Conservation (phyloP, 2,888 invertebrate genomes). For the Morpho helenor region DNA sequence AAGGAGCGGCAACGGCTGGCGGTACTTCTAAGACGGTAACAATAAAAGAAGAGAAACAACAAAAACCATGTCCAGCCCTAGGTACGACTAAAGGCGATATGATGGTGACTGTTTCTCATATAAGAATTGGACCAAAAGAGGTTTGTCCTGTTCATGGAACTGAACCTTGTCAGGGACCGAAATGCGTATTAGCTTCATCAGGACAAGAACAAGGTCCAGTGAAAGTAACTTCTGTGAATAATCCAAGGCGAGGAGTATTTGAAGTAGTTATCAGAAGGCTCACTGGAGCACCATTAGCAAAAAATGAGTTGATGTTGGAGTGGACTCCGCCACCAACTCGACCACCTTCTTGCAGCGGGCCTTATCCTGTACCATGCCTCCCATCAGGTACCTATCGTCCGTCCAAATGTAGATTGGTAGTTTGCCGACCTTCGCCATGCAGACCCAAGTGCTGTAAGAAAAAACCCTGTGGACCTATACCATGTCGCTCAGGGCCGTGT, state of each 20-base stretch:
- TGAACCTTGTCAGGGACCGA: constrained; percentile 57
- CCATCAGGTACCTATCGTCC: constrained; percentile 36
- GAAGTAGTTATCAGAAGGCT: constrained; percentile 63
- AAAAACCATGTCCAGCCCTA: constrained; percentile 40
- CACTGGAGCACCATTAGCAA: constrained; percentile 62
- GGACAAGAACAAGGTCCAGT: constrained; percentile 50
- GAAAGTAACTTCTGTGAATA: constrained; percentile 52
- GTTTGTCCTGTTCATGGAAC: constrained; percentile 52
- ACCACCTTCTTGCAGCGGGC: constrained; percentile 37
- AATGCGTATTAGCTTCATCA: constrained; percentile 45
- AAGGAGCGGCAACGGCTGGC: constrained; percentile 34
- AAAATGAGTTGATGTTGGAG: constrained; percentile 67
- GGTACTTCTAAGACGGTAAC: constrained; percentile 44
- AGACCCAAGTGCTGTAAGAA: constrained; percentile 40
- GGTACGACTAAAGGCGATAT: constrained; percentile 45
- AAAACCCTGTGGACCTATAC: constrained; percentile 38
- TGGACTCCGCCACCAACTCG: constrained; percentile 64
- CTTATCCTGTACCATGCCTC: constrained; percentile 36
- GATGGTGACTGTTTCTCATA: constrained; percentile 58
- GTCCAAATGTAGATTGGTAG: constrained; percentile 49
- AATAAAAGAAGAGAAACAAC: constrained; percentile 44
- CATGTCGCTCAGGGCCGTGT: constrained; percentile 20
- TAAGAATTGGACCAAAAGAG: constrained; percentile 54
- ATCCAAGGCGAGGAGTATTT: constrained; percentile 67
- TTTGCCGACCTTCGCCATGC: constrained; percentile 44